Evolutionary conservation across 2,888 invertebrate genomes (phyloP), one percentile per base, ranked within the genome.

Genomic region (Gryllus longicercus): DNA sequence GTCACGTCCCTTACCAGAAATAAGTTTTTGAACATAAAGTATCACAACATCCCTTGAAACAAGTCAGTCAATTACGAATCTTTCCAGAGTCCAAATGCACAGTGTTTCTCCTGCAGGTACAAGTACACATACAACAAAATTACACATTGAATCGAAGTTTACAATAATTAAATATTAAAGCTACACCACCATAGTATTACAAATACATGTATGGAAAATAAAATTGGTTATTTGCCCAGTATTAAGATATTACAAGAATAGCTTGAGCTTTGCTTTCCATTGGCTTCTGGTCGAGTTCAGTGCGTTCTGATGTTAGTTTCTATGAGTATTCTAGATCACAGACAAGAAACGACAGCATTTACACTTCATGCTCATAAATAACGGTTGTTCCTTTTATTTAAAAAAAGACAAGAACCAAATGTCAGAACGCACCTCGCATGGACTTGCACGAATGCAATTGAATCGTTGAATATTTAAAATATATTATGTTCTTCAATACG

Each of bases 21-120:
- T 63, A 63, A 14, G 14, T 63, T 63, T 63, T 63, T 63, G 63
- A 63, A 63, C 63, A n/a, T 14, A 63, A 63, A 63, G 63, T 63
- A 63, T 63, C 63, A 63, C 63, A 63, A 63, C 63, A 63, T 63
- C 63, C 63, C 63, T 63, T 63, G 63, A 63, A 63, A 63, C 63
- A 63, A 14, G 63, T 63, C 63, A 63, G 63, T 63, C 63, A n/a
- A 63, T 11, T 63, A 63, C 12, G 63, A 14, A 63, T 63, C 63
- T 18, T 63, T n/a, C 63, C 63, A 63, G 63, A n/a, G 63, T n/a
- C 63, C 63, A 63, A 63, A 63, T 18, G 63, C 63, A 63, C 63
- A 63, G 63, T 18, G 63, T 63, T 63, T 63, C 63, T 63, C 63
- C 63, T 63, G 63, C 63, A 63, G 63, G 63, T 63, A 63, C 63